A percentile compares a stretch with the other conserved stretches of the same genome.
Conservation (phyloP, 2,113 vertebrate species). For the Lycaon pictus region DNA sequence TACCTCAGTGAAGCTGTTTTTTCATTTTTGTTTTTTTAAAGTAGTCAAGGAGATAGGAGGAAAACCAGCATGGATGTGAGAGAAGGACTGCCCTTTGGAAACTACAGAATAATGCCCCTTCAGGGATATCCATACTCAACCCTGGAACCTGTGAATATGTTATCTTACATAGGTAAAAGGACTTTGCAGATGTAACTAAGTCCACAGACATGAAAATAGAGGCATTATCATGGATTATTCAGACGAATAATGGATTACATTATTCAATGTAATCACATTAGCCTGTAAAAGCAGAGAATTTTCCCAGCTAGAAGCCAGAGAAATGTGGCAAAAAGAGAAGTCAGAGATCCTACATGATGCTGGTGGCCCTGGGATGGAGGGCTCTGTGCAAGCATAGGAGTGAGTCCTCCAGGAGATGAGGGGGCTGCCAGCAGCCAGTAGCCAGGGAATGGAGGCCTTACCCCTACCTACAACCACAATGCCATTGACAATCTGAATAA, state of each 20-base stretch:
- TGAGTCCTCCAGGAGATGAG: neutral
- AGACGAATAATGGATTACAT: too few relatives aligned
- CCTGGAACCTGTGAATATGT: neutral
- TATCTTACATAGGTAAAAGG: neutral
- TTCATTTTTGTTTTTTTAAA: neutral
- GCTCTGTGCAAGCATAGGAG: accelerated
- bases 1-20: neutral
- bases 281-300: neutral
- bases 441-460: neutral
- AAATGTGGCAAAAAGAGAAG: neutral
- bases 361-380: neutral
- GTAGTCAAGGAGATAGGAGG: neutral
- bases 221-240: neutral
- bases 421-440: too few relatives aligned
- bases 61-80: neutral
- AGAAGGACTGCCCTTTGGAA: neutral
- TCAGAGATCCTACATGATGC: accelerated
- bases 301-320: neutral
- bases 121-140: neutral
- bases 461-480: neutral
- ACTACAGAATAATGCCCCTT: neutral
- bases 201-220: neutral
- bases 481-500: neutral
- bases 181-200: neutral
- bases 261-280: neutral